phyloP scores from a whole-genome alignment of 2,113 vertebrate genomes.

The Vulpes vulpes region DNA sequence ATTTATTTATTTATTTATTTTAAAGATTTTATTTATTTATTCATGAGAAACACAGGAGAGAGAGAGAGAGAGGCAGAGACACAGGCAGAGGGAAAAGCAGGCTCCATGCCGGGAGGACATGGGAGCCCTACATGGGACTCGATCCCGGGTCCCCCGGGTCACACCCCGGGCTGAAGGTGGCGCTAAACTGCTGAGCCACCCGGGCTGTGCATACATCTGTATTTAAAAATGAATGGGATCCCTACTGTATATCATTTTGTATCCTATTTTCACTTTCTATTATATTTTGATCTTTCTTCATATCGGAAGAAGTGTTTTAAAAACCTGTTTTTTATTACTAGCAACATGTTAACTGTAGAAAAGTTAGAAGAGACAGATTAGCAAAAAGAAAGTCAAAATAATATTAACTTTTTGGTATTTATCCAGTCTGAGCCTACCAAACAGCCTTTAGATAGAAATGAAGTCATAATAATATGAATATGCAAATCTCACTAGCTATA shows the following conservation, averaged over 20 bases:
- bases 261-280: not conserved
- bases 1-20: no score
- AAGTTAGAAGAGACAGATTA: not conserved
- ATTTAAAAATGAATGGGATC: slow-evolving; percentile 8
- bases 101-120: no score
- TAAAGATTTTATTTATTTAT: no score
- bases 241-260: not conserved
- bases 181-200: no score
- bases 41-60: no score
- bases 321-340: not conserved
- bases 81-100: no score
- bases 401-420: not conserved
- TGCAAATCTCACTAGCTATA: not conserved
- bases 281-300: not conserved
- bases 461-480: not conserved
- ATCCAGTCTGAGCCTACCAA: not conserved
- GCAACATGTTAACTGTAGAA: not conserved
- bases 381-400: not conserved
- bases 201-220: not conserved
- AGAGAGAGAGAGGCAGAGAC: no score
- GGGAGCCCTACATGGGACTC: no score
- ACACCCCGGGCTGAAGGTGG: no score
- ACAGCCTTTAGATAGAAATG: not conserved
- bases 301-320: not conserved
- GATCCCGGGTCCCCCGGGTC: no score